These are phyloP conservation scores for Rhinichthys osculus DNA, from an alignment of 2,797 vertebrate genomes.

Conservation along the genomic window DNA sequence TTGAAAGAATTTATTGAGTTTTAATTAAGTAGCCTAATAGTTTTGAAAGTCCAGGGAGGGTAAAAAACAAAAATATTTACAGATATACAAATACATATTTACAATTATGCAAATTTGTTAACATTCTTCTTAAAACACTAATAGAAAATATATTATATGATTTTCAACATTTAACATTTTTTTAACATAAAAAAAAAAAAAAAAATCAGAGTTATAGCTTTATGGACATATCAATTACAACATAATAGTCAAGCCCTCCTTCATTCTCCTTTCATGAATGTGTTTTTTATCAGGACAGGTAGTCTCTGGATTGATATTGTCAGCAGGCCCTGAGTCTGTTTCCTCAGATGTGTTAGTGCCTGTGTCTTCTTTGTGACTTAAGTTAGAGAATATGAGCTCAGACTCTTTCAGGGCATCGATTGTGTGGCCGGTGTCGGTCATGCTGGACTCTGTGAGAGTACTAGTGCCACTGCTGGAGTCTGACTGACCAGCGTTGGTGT, in stretches of 20 bases:
- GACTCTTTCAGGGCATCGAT: slow-evolving; percentile 32
- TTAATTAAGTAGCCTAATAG: not conserved
- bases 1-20: not conserved
- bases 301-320: slow-evolving; percentile 39
- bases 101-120: slow-evolving; percentile 34
- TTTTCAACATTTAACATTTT: not conserved
- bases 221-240: not conserved
- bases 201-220: not conserved
- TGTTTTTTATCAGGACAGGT: not conserved
- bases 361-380: slow-evolving; percentile 13
- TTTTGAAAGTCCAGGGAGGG: slow-evolving; percentile 2
- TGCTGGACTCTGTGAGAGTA: slow-evolving; percentile 32
- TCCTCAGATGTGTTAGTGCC: slow-evolving; percentile 42
- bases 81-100: slow-evolving; percentile 36
- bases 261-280: slow-evolving; percentile 17
- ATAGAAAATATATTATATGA: slow-evolving; percentile 15
- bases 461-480: slow-evolving; percentile 35
- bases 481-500: slow-evolving; percentile 1
- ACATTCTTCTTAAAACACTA: not conserved
- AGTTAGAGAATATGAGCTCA: slow-evolving; percentile 27
- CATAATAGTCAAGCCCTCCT: slow-evolving; percentile 28
- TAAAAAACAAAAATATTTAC: slow-evolving; percentile 49
- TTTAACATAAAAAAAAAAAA: not conserved
- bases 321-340: slow-evolving; percentile 14
- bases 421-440: slow-evolving; percentile 27